A percentile compares a stretch with the other conserved stretches of the same genome.
phyloP scores from a whole-genome alignment of 2,888 invertebrate genomes.

The Drosophila mimica region DNA sequence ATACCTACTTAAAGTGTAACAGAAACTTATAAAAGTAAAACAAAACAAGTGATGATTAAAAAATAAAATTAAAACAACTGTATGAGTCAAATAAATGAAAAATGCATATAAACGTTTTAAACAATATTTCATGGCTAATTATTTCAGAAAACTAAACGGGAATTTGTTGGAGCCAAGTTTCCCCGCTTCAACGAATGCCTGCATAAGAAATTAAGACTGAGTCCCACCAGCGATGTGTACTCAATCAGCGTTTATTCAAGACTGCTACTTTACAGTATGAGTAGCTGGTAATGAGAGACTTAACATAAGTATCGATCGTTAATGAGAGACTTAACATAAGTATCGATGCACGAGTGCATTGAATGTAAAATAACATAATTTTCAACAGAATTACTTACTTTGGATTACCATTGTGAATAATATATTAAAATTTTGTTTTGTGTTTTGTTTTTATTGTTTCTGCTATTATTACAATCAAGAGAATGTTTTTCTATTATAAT shows the following conservation, averaged over 20 bases:
- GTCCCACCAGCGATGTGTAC: no score
- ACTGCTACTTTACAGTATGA: no score
- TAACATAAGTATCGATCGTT: no score
- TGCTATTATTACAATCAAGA: constrained; percentile 57
- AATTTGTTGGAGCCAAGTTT: no score
- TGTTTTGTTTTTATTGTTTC: constrained; percentile 63
- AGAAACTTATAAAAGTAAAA: constrained; percentile 54
- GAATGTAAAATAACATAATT: no score
- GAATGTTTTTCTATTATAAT: constrained; percentile 57
- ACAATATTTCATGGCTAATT: constrained; percentile 17
- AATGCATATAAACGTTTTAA: constrained; percentile 80
- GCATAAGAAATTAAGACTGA: no score
- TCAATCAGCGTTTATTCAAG: no score
- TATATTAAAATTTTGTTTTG: constrained; percentile 34
- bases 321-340: no score
- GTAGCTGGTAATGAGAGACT: no score
- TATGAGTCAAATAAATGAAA: constrained; percentile 78
- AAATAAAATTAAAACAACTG: constrained; percentile 61
- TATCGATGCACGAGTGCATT: no score
- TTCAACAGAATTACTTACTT: constrained; percentile 10
- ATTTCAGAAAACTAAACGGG: not conserved
- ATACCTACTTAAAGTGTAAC: constrained; percentile 50
- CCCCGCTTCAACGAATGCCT: no score
- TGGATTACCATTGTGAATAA: not conserved
- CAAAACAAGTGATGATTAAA: constrained; percentile 65